Evolutionary conservation across 2,113 vertebrate genomes (phyloP).

Genomic region (Nannospalax galili): DNA sequence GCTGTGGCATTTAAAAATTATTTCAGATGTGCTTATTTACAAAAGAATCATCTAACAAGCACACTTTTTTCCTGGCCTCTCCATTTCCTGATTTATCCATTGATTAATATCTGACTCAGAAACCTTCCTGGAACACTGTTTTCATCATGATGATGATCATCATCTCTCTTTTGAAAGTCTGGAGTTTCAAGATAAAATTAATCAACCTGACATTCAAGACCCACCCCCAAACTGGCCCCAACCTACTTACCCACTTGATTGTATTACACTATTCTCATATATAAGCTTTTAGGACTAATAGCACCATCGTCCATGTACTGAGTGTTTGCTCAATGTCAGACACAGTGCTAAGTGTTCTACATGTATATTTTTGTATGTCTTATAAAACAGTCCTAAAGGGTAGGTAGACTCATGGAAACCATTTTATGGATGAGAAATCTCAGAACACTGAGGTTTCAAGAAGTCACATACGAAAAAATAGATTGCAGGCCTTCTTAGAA

Average conservation of each 20-base stretch:
- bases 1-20: not conserved
- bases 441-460: constrained; percentile 1
- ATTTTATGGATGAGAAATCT: not conserved
- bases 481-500: not conserved
- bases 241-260: not conserved
- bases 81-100: not conserved
- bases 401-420: not conserved
- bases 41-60: not conserved
- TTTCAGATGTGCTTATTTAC: not conserved
- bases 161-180: not conserved
- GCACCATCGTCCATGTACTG: not conserved
- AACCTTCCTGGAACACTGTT: not conserved
- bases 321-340: not conserved
- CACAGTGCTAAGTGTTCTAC: not conserved
- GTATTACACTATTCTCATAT: not conserved
- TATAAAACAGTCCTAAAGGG: not conserved
- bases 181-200: constrained; percentile 19
- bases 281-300: not conserved
- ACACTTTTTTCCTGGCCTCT: not conserved
- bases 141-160: not conserved
- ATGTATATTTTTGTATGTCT: not conserved
- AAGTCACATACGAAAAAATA: not conserved
- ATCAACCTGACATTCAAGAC: not conserved
- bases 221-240: not conserved
- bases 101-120: constrained; percentile 1